Evolutionary conservation across 2,797 vertebrate genomes (phyloP), one percentile per base, ranked within the genome.

Genomic region (Peromyscus nudipes): DNA sequence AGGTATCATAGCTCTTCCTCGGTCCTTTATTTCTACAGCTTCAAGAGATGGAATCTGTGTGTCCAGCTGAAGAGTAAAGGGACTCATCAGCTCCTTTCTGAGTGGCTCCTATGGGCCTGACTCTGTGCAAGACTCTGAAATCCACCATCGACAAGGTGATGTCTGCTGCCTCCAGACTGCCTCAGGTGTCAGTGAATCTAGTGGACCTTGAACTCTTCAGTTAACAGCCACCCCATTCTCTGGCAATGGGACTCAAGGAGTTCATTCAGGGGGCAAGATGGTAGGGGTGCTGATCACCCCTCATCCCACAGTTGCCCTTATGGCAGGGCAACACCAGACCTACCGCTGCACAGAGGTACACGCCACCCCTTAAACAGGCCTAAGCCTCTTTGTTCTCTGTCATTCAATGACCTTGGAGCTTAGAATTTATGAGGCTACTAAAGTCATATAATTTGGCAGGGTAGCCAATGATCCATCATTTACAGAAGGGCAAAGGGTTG

Each of bases 351-450:
- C 60, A 21, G 80, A 90, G n/a, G 73, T 77, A n/a, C 37, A 92
- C 67, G 40, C n/a, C 69, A 64, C n/a, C 49, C 40, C 92, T 91
- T 79, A 40, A 37, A 79, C 52, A 71, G 76, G 60, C 21, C n/a
- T 89, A 12, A 34, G 1, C 31, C 67, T 86, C 55, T 81, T 90
- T 60, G 86, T 67, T 95, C 93, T 90, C 4, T 0, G 82, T 81
- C 21, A 1, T 69, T 86, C 62, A 5, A 40, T 73, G 75, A 94
- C 55, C 46, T 1, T 67, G 91, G 49, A 89, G 46, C 43, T 95
- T 75, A 76, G 92, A 82, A 89, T 92, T 90, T 85, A 88, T 89
- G 89, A 87, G 87, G 37, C 75, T 92, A 69, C 57, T 4, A 14
- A 94, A 92, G 67, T 65, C 81, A 69, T 91, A 49, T 89, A 77